Evolutionary conservation across 1,140 invertebrate species (phyloP).

Genomic region (Anastatus disparis): DNA sequence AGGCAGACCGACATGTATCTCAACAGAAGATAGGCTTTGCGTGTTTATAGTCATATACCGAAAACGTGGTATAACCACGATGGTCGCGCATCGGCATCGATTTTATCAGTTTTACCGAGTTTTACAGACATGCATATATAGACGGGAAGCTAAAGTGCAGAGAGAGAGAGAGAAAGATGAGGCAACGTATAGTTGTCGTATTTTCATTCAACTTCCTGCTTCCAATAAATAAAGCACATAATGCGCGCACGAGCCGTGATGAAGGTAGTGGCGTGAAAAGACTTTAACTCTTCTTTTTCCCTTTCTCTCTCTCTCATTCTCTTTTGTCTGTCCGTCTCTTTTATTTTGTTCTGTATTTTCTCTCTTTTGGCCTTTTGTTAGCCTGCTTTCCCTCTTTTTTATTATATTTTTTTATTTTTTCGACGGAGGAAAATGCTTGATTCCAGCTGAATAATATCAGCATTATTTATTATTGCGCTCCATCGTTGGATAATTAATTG

Average conservation of each 20-base stretch:
- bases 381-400: too few relatives aligned
- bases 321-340: too few relatives aligned
- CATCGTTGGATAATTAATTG: too few relatives aligned
- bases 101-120: conserved; percentile 32
- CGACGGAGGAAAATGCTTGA: too few relatives aligned
- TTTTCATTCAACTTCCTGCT: conserved; percentile 32
- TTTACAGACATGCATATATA: neutral
- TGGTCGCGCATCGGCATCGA: conserved; percentile 25
- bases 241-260: conserved; percentile 16
- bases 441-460: too few relatives aligned
- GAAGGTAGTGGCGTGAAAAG: conserved; percentile 10
- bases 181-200: neutral
- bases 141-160: neutral
- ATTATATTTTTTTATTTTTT: too few relatives aligned
- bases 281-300: neutral
- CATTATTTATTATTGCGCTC: too few relatives aligned
- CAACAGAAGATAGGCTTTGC: neutral
- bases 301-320: neutral
- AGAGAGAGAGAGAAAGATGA: neutral
- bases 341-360: too few relatives aligned
- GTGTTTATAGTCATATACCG: neutral
- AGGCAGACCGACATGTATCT: too few relatives aligned
- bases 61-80: neutral
- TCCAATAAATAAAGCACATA: conserved; percentile 29
- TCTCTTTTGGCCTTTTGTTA: too few relatives aligned